These are phyloP conservation scores for Eurytoma californica DNA, from an alignment of 2,888 invertebrate species.

Conservation along the genomic window DNA sequence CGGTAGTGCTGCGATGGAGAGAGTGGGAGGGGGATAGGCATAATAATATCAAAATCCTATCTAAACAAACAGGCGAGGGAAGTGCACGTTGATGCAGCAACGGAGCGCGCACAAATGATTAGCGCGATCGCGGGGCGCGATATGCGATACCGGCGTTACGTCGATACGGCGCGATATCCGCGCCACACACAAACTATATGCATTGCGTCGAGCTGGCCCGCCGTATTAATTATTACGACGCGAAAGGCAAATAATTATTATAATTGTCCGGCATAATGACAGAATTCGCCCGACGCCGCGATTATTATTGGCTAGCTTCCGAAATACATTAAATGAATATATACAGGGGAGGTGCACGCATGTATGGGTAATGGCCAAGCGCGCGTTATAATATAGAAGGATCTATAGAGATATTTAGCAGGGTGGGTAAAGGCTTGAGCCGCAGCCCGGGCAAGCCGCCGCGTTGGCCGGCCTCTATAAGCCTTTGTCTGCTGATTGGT, in stretches of 20 bases:
- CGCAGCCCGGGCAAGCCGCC: too few relatives aligned
- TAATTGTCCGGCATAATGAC: slow-evolving; percentile 73
- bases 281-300: slow-evolving; percentile 63
- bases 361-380: background rate
- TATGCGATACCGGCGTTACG: slow-evolving; percentile 56
- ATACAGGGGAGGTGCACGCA: background rate
- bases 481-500: slow-evolving; percentile 49
- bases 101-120: slow-evolving; percentile 57
- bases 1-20: too few relatives aligned
- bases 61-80: slow-evolving; percentile 69
- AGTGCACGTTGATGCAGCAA: slow-evolving; percentile 62
- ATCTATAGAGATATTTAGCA: slow-evolving; percentile 17
- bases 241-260: slow-evolving; percentile 74
- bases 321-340: slow-evolving; percentile 57
- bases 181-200: slow-evolving; percentile 49
- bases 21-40: background rate
- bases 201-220: slow-evolving; percentile 49
- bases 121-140: slow-evolving; percentile 64
- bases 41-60: slow-evolving; percentile 72
- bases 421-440: background rate
- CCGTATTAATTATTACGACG: slow-evolving; percentile 73
- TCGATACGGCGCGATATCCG: slow-evolving; percentile 56
- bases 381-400: slow-evolving; percentile 6
- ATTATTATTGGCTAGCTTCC: slow-evolving; percentile 62
- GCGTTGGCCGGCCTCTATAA: background rate